phyloP scores from a whole-genome alignment of 2,888 invertebrate genomes.

The Lasius platythorax region DNA sequence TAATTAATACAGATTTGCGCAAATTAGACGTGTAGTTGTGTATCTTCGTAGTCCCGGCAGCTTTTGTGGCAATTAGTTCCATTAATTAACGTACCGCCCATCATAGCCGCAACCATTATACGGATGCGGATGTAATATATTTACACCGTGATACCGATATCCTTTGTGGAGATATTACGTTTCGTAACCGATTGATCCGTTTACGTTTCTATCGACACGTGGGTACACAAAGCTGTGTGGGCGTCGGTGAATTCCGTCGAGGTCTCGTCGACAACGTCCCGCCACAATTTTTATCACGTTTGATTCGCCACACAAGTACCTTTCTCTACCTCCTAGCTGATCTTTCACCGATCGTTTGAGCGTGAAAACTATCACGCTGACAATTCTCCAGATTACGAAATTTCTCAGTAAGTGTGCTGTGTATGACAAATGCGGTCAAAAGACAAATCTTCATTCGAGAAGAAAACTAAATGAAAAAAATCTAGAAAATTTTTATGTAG shows the following conservation, averaged over 20 bases:
- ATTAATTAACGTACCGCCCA: slow-evolving; percentile 34
- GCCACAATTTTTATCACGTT: slow-evolving; percentile 65
- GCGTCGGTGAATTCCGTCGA: slow-evolving; percentile 68
- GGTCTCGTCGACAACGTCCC: slow-evolving; percentile 60
- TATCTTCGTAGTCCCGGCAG: background rate
- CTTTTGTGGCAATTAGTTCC: slow-evolving; percentile 31
- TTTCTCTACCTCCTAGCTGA: slow-evolving; percentile 50
- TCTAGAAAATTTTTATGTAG: background rate
- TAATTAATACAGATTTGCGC: slow-evolving; percentile 34
- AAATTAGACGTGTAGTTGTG: slow-evolving; percentile 27
- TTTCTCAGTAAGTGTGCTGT: background rate
- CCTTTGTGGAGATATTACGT: slow-evolving; percentile 32
- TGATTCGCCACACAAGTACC: slow-evolving; percentile 52
- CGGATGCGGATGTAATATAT: too few species aligned
- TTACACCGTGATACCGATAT: slow-evolving; percentile 48
- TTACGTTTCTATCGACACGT: slow-evolving; percentile 59
- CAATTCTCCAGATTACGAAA: slow-evolving; percentile 3
- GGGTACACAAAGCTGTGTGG: slow-evolving; percentile 70
- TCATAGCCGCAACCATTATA: background rate
- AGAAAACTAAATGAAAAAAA: background rate
- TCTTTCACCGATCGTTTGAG: slow-evolving; percentile 39
- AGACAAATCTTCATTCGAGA: background rate
- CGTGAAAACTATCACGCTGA: background rate
- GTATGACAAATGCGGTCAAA: background rate
- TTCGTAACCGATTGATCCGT: slow-evolving; percentile 62